These are phyloP conservation scores for Drosophila rubida DNA, from an alignment of 2,888 invertebrate species.

Conservation along the genomic window DNA sequence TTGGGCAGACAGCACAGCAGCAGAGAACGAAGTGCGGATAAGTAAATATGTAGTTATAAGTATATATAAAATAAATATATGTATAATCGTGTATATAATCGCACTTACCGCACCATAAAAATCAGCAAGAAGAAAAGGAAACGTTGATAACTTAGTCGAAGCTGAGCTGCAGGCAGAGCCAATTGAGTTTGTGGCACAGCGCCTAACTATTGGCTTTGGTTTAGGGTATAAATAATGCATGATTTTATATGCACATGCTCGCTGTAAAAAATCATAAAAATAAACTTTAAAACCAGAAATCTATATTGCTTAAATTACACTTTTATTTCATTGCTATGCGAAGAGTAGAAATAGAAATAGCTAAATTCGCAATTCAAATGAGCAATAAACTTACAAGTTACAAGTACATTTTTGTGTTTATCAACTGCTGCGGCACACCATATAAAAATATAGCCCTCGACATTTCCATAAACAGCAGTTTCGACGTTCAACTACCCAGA, in stretches of 20 bases:
- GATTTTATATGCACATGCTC: background rate
- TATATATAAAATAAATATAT: background rate
- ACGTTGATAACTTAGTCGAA: background rate
- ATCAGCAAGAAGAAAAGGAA: conserved; percentile 1
- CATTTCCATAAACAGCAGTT: no score
- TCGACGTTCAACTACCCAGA: no score
- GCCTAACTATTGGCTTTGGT: background rate
- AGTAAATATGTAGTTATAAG: background rate
- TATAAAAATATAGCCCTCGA: no score
- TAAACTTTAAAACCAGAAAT: background rate
- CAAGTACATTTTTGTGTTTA: background rate
- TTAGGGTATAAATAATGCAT: conserved; percentile 1
- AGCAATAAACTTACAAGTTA: background rate
- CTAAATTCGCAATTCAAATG: background rate
- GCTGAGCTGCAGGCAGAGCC: background rate
- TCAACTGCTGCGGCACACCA: no score
- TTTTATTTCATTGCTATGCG: background rate
- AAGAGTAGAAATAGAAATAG: background rate
- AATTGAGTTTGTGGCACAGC: background rate
- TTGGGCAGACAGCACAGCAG: conserved; percentile 9
- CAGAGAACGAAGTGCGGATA: conserved; percentile 10
- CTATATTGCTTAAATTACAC: background rate
- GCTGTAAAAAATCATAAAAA: conserved; percentile 1
- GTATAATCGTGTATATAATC: conserved; percentile 1
- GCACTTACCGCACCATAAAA: conserved; percentile 21